Percentiles rank a stretch among this genome's conserved stretches.
phyloP scores from a whole-genome alignment of 2,797 vertebrate species.

The Hippoglossus hippoglossus region DNA sequence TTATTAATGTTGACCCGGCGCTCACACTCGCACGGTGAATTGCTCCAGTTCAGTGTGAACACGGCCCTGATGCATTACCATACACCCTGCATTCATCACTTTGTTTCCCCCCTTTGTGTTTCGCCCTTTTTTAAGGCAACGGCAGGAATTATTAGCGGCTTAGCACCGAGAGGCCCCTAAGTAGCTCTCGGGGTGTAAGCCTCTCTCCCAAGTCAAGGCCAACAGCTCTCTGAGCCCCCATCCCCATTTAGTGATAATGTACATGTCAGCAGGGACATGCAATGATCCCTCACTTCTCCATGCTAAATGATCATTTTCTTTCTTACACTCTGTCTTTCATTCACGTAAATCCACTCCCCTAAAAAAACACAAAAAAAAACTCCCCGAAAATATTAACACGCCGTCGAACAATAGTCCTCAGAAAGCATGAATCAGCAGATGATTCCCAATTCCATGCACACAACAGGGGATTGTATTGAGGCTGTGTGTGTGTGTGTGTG shows the following conservation, averaged over 20 bases:
- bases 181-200: conserved; percentile 82
- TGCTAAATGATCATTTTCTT: conserved; percentile 75
- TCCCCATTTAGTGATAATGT: conserved; percentile 69
- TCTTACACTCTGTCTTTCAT: conserved; percentile 68
- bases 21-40: conserved; percentile 20
- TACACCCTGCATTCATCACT: conserved; percentile 74
- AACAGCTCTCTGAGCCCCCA: conserved; percentile 66
- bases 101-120: conserved; percentile 76
- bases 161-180: conserved; percentile 77
- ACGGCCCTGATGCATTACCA: conserved; percentile 49
- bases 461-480: conserved; percentile 73
- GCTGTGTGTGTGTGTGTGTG: conserved; percentile 41
- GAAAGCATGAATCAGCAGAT: conserved; percentile 82
- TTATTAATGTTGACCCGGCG: conserved; percentile 11
- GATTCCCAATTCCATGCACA: conserved; percentile 74
- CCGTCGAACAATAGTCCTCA: conserved; percentile 69
- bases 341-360: conserved; percentile 72
- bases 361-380: conserved; percentile 38
- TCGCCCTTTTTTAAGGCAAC: conserved; percentile 66
- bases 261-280: conserved; percentile 74
- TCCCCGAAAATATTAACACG: conserved; percentile 75
- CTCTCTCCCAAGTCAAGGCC: conserved; percentile 75
- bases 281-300: conserved; percentile 73
- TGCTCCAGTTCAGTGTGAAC: conserved; percentile 27
- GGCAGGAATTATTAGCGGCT: conserved; percentile 84